phyloP scores from a whole-genome alignment of 2,113 vertebrate genomes.

The Platysteira castanea region DNA sequence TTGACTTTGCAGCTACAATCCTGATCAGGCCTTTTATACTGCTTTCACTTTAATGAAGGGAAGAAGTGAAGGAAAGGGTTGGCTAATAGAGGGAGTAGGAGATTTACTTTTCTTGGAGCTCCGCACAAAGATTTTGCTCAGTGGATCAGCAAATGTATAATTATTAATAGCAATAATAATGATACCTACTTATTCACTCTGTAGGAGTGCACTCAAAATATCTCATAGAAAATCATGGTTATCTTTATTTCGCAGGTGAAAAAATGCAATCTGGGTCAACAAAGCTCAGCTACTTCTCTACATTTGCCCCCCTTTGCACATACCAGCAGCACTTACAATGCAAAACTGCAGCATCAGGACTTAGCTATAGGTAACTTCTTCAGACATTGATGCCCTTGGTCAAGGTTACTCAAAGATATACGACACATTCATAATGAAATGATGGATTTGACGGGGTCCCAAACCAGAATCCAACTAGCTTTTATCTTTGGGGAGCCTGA shows the following conservation, averaged over 20 bases:
- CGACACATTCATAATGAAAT: not conserved
- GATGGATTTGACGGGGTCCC: not conserved
- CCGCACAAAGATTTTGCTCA: not conserved
- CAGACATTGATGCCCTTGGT: not conserved
- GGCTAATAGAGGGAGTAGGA: not conserved
- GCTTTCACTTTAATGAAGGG: not conserved
- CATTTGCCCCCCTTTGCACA: fast-evolving
- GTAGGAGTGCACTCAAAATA: not conserved
- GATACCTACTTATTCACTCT: not conserved
- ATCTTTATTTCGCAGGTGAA: not conserved
- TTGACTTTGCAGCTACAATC: not conserved
- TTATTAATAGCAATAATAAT: not conserved
- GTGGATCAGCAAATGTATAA: not conserved
- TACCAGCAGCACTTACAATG: not conserved
- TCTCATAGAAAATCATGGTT: not conserved
- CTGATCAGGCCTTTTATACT: not conserved
- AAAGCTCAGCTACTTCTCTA: not conserved
- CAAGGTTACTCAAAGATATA: not conserved
- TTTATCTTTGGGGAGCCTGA: not conserved
- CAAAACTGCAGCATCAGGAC: not conserved
- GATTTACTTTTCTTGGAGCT: not conserved
- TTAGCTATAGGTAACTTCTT: not conserved
- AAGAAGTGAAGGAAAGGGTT: not conserved
- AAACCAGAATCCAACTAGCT: not conserved
- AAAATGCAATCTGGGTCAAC: not conserved